phyloP scores from a whole-genome alignment of 2,113 vertebrate species.

The Aptenodytes forsteri region DNA sequence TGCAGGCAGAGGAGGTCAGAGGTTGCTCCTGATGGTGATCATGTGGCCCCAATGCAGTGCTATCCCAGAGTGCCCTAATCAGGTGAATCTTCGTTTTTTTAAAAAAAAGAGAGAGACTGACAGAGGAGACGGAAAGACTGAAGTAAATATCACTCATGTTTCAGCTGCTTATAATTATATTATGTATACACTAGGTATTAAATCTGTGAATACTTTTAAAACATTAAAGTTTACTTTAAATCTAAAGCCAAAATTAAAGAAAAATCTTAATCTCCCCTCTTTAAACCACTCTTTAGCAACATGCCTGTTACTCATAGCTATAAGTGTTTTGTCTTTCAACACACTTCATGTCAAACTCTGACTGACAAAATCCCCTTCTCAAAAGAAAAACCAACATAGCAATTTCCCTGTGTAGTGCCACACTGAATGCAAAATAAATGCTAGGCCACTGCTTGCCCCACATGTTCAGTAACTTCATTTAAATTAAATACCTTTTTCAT shows the following conservation, averaged over 20 bases:
- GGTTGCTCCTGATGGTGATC: slow-evolving; percentile 76
- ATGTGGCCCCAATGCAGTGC: slow-evolving; percentile 78
- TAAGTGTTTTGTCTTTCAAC: slow-evolving; percentile 70
- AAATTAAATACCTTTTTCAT: slow-evolving; percentile 62
- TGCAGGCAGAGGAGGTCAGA: slow-evolving; percentile 85
- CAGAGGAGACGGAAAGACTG: slow-evolving; percentile 75
- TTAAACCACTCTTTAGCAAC: slow-evolving; percentile 75
- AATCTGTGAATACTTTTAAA: slow-evolving; percentile 80
- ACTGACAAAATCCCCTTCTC: slow-evolving; percentile 52
- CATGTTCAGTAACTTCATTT: slow-evolving; percentile 59
- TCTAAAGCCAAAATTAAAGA: slow-evolving; percentile 76
- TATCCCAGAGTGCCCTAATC: slow-evolving; percentile 76
- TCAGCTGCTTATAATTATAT: slow-evolving; percentile 75
- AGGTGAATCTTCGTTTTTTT: slow-evolving; percentile 51
- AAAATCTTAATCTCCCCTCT: slow-evolving; percentile 65
- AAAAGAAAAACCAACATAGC: slow-evolving; percentile 53
- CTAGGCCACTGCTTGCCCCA: slow-evolving; percentile 58
- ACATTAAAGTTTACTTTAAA: slow-evolving; percentile 76
- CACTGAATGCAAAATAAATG: slow-evolving; percentile 72
- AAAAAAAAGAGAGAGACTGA: slow-evolving; percentile 68
- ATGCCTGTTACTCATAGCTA: slow-evolving; percentile 67
- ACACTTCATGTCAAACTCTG: slow-evolving; percentile 66
- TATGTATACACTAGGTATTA: slow-evolving; percentile 73
- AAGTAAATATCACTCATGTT: slow-evolving; percentile 75
- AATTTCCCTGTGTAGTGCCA: slow-evolving; percentile 70